phyloP scores from a whole-genome alignment of 2,113 vertebrate species.

The Mohoua ochrocephala region DNA sequence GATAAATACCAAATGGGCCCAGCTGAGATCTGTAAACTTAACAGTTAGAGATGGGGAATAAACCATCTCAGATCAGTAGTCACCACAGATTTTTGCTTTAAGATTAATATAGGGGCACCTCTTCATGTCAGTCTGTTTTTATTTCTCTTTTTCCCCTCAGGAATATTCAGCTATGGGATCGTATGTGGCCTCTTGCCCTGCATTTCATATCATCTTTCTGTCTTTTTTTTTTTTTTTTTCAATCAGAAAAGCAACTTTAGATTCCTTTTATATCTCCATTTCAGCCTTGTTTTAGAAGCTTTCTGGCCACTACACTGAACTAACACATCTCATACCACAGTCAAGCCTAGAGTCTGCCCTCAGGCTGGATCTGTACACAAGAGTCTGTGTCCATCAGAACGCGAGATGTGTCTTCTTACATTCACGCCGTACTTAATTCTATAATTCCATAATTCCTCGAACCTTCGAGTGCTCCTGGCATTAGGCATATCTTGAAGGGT shows the following conservation, averaged over 20 bases:
- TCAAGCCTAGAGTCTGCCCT: not conserved
- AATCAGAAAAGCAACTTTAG: not conserved
- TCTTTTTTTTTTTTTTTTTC: not conserved
- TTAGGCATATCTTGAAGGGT: not conserved
- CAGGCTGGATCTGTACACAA: not conserved
- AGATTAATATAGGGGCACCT: not conserved
- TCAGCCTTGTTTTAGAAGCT: not conserved
- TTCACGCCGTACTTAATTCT: not conserved
- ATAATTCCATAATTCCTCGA: not conserved
- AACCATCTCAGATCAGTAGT: not conserved
- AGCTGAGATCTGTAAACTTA: slow-evolving; percentile 68
- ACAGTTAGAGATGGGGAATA: slow-evolving; percentile 65
- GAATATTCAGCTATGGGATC: not conserved
- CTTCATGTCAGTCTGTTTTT: not conserved
- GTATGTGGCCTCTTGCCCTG: not conserved
- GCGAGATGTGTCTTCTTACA: not conserved
- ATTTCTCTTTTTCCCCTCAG: not conserved
- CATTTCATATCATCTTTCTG: not conserved
- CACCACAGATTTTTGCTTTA: not conserved
- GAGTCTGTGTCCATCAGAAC: not conserved
- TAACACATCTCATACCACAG: not conserved
- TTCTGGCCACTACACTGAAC: not conserved
- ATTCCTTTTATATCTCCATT: not conserved
- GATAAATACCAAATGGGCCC: slow-evolving; percentile 64
- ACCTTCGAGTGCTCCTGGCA: not conserved